Percentiles rank a stretch among this genome's conserved stretches.
phyloP scores from a whole-genome alignment of 37 sponge, comb jelly and placozoan genomes.

The Theonella swinhoei region DNA sequence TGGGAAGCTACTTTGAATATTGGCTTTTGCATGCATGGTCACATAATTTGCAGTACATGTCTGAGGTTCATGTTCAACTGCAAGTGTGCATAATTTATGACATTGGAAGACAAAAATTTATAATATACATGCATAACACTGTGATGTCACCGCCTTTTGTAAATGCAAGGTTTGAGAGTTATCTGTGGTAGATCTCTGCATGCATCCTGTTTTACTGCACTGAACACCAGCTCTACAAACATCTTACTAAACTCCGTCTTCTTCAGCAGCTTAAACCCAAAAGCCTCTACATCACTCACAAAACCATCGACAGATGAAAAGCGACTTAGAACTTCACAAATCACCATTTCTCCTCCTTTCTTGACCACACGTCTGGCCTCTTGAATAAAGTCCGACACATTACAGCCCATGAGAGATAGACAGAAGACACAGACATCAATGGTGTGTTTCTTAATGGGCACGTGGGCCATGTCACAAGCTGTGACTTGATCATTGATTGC shows the following conservation, averaged over 20 bases:
- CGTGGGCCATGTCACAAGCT: constrained; percentile 91
- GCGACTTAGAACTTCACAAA: constrained; percentile 88
- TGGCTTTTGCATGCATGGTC: too few relatives aligned
- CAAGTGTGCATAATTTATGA: too few relatives aligned
- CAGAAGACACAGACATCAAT: constrained; percentile 94
- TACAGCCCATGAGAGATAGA: constrained; percentile 96
- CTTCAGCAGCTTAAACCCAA: constrained; percentile 70
- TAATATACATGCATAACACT: too few relatives aligned
- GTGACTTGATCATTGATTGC: constrained; percentile 70
- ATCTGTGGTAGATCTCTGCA: constrained; percentile 34
- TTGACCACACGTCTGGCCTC: constrained; percentile 87
- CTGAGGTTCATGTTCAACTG: too few relatives aligned
- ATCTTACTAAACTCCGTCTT: constrained; percentile 54
- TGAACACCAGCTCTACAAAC: constrained; percentile 81
- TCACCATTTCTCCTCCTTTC: constrained; percentile 65
- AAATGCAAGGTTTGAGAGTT: constrained; percentile 89
- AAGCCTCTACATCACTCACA: constrained; percentile 51
- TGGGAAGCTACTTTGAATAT: too few relatives aligned
- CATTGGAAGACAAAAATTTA: too few relatives aligned
- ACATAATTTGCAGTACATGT: too few relatives aligned
- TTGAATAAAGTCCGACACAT: constrained; percentile 80
- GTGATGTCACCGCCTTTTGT: constrained; percentile 84
- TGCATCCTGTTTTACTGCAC: constrained; percentile 12
- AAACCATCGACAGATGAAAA: constrained; percentile 68
- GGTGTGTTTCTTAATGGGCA: constrained; percentile 62